Conservation (phyloP, 2,113 vertebrate species). For the Psittacula cyanocephala region DNA sequence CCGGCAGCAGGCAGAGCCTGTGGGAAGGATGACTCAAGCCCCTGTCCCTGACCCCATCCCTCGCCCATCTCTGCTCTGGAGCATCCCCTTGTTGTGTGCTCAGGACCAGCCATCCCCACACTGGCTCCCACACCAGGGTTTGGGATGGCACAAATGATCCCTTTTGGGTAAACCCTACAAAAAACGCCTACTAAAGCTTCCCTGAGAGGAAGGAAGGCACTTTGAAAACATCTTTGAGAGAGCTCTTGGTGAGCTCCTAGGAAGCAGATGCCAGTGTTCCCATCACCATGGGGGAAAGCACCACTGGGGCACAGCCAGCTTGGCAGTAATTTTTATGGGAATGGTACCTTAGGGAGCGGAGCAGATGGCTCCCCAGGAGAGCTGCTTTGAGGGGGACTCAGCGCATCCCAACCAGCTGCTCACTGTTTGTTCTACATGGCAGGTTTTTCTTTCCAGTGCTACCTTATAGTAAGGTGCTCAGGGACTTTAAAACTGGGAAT, state of each 20-base stretch:
- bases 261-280: background rate
- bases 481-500: background rate
- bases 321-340: background rate
- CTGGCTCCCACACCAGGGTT: accelerated
- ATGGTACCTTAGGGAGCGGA: background rate
- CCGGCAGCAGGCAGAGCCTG: slow-evolving; percentile 85
- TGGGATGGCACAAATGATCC: background rate
- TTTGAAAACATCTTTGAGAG: background rate
- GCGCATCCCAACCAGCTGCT: slow-evolving; percentile 16
- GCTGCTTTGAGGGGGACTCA: background rate
- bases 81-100: background rate
- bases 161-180: background rate
- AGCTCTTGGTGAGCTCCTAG: background rate
- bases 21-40: background rate
- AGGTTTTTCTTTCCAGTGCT: background rate
- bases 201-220: background rate
- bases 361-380: slow-evolving; percentile 50
- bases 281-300: background rate
- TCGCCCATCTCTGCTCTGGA: background rate
- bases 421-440: background rate
- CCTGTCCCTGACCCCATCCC: accelerated
- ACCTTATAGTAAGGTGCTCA: background rate
- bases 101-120: accelerated
- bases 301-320: background rate
- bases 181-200: background rate